These are phyloP conservation scores for Anastrepha obliqua DNA, from an alignment of 1,140 invertebrate genomes.

Conservation along the genomic window DNA sequence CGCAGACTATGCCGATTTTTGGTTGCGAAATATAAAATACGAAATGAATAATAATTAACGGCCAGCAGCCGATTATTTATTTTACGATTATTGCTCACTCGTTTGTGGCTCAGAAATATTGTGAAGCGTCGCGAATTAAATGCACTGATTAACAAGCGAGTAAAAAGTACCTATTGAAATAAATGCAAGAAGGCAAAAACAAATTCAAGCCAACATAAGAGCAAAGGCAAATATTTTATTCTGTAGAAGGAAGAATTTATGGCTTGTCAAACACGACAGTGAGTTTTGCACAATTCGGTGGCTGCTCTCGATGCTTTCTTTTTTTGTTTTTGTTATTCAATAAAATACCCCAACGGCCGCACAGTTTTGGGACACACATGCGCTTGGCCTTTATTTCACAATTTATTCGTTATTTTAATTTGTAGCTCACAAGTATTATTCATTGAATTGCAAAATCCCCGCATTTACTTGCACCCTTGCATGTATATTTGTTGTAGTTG, in stretches of 20 bases:
- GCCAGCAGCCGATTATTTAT: slow-evolving; percentile 10
- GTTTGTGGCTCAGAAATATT: background rate
- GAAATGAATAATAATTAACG: slow-evolving; percentile 27
- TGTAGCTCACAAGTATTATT: slow-evolving; percentile 29
- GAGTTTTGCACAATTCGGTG: background rate
- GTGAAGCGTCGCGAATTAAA: slow-evolving; percentile 22
- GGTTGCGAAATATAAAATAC: background rate
- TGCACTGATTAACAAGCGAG: slow-evolving; percentile 35
- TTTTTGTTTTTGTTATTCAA: background rate
- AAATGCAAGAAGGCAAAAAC: too few species aligned
- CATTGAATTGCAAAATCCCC: slow-evolving; percentile 22
- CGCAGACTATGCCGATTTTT: background rate
- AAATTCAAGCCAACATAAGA: too few species aligned
- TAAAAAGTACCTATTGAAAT: background rate
- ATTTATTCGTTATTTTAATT: slow-evolving; percentile 45
- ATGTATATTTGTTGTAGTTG: background rate
- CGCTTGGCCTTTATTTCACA: slow-evolving; percentile 42
- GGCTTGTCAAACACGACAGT: slow-evolving; percentile 24
- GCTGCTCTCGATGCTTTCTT: background rate
- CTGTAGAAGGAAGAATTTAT: slow-evolving; percentile 42
- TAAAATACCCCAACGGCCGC: background rate
- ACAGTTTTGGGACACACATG: background rate
- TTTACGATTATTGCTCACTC: background rate
- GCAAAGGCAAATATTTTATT: background rate
- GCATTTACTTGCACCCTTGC: slow-evolving; percentile 7